phyloP scores from a whole-genome alignment of 2,797 vertebrate species.

The Sebastes paucispinis region DNA sequence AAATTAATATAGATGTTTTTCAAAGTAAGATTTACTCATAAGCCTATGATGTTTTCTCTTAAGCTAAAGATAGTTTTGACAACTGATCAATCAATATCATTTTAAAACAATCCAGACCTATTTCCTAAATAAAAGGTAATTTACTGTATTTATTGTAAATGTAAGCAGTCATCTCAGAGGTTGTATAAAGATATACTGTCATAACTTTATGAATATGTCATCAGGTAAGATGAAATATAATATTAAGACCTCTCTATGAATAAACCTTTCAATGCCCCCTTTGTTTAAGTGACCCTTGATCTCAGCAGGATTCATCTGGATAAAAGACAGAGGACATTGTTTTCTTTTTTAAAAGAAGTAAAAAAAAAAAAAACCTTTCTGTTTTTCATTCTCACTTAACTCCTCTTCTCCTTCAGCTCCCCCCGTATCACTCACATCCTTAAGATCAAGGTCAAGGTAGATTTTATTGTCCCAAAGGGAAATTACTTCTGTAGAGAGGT shows the following conservation, averaged over 20 bases:
- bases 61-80: neutral
- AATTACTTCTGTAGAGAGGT: slow-evolving; percentile 47
- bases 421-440: slow-evolving; percentile 9
- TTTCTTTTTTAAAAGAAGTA: neutral
- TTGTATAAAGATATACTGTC: neutral
- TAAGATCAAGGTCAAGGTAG: slow-evolving; percentile 51
- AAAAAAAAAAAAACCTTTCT: neutral
- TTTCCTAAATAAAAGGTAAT: neutral
- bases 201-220: neutral
- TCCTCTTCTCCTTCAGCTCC: slow-evolving; percentile 2
- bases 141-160: neutral
- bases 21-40: neutral
- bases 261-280: slow-evolving; percentile 1
- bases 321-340: neutral
- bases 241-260: neutral
- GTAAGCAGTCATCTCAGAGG: neutral
- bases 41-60: neutral
- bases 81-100: neutral
- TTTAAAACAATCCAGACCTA: neutral
- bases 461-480: slow-evolving; percentile 62
- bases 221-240: slow-evolving; percentile 3
- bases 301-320: slow-evolving; percentile 3
- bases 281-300: slow-evolving; percentile 7
- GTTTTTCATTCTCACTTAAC: slow-evolving; percentile 7
- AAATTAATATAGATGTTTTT: neutral